phyloP scores from a whole-genome alignment of 1,140 invertebrate genomes.

The Acromyrmex echinatior region DNA sequence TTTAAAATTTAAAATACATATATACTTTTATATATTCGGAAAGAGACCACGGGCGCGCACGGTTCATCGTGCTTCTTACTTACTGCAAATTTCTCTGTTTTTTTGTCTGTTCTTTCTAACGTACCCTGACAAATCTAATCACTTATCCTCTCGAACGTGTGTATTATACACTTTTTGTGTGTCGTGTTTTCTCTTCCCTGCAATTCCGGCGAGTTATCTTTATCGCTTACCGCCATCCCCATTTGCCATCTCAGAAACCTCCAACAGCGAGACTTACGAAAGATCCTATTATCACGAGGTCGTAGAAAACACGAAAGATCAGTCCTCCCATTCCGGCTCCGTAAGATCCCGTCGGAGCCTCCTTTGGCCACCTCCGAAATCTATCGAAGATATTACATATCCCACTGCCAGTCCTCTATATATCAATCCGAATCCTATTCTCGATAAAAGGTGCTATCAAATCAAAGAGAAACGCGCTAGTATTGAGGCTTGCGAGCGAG shows the following conservation, averaged over 20 bases:
- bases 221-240: neutral
- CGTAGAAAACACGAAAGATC: constrained; percentile 64
- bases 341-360: constrained; percentile 77
- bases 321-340: constrained; percentile 71
- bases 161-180: constrained; percentile 48
- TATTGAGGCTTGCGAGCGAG: constrained; percentile 75
- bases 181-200: constrained; percentile 32
- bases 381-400: constrained; percentile 84
- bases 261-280: constrained; percentile 63
- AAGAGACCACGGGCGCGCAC: constrained; percentile 72
- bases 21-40: neutral
- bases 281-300: constrained; percentile 77
- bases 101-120: constrained; percentile 82
- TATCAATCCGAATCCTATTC: constrained; percentile 83
- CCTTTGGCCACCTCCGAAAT: constrained; percentile 82
- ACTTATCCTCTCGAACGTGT: constrained; percentile 28
- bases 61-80: constrained; percentile 83
- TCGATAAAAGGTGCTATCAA: constrained; percentile 74
- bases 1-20: constrained; percentile 8
- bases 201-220: neutral
- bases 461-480: constrained; percentile 78
- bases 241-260: constrained; percentile 60
- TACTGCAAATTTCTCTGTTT: constrained; percentile 82
- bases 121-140: constrained; percentile 70
- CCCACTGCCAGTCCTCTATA: constrained; percentile 85